Evolutionary conservation across 2,797 vertebrate genomes (phyloP), one percentile per base, ranked within the genome.

Genomic region (Tadarida brasiliensis): DNA sequence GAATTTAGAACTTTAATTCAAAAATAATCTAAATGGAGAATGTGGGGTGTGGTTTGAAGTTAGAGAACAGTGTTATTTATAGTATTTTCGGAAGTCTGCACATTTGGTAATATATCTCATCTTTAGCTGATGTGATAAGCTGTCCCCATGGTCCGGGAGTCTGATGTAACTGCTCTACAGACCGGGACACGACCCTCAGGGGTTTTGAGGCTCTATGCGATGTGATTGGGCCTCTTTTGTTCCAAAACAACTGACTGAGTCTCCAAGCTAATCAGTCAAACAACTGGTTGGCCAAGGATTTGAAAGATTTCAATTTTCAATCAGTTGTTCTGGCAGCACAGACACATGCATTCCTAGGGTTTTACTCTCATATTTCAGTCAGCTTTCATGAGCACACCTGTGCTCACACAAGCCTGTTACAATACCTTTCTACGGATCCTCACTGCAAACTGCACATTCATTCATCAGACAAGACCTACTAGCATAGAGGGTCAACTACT

Each of bases 291-390:
- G 59, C 35, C 65, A 83, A 89, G 67, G 63, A 88, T 78, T 94
- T 78, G 65, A 88, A 86, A 86, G 68, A 78, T 83, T 92, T 61
- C 39, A 83, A n/a, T 54, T 91, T 95, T 94, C 74, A 39, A 57
- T 91, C 67, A 87, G 20, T 35, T 82, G 49, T 81, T 85, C 68
- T 73, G 26, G 59, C 28, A 91, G 30, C 24, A 87, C 19, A 87
- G 54, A 56, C 33, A 67, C 16, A 88, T 10, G 3, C 35, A 81
- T 77, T 70, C 51, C 54, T 28, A 51, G 74, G 24, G 14, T 44
- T 88, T 88, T 81, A 91, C 3, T 95, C 39, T 81, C 35, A 88
- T 49, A 54, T 70, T 56, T 56, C 71, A 92, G 61, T 54, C 19
- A 88, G 16, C 4, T 67, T 85, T 85, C 89, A 5, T 17, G n/a